A percentile compares a stretch with the other conserved stretches of the same genome.
phyloP scores from a whole-genome alignment of 2,888 invertebrate species.

The Hydrotaea cyrtoneurina region DNA sequence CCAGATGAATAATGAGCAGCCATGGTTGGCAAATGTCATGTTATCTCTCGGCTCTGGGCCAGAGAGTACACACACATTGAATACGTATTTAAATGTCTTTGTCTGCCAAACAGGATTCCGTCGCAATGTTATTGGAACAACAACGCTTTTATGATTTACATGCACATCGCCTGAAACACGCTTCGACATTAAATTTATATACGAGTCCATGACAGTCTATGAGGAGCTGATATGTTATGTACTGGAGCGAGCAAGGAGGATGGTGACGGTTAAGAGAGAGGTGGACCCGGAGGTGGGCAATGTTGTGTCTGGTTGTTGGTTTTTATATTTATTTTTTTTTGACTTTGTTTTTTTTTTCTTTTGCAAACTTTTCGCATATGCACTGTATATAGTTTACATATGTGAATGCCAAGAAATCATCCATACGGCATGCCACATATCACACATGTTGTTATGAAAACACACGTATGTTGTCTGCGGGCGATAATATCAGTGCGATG shows the following conservation, averaged over 20 bases:
- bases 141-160: slow-evolving; percentile 18
- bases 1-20: not conserved
- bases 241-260: slow-evolving; percentile 22
- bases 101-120: slow-evolving; percentile 1
- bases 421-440: slow-evolving; percentile 81
- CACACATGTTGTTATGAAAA: slow-evolving; percentile 73
- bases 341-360: not conserved
- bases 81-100: not conserved
- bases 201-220: slow-evolving; percentile 61
- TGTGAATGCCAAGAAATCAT: slow-evolving; percentile 77
- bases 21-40: slow-evolving; percentile 2
- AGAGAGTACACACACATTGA: slow-evolving; percentile 1
- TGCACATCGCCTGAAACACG: not conserved
- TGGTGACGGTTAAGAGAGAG: not conserved
- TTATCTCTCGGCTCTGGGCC: slow-evolving; percentile 16
- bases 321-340: slow-evolving; percentile 44
- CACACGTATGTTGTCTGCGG: slow-evolving; percentile 80
- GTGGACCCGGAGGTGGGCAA: not conserved
- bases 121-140: slow-evolving; percentile 13
- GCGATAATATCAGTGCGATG: slow-evolving; percentile 73
- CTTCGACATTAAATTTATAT: slow-evolving; percentile 24
- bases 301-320: slow-evolving; percentile 62
- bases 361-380: slow-evolving; percentile 68
- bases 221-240: slow-evolving; percentile 21
- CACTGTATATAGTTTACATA: slow-evolving; percentile 80